Conservation (phyloP, 2,888 invertebrate genomes). For the Hydraecia micacea region DNA sequence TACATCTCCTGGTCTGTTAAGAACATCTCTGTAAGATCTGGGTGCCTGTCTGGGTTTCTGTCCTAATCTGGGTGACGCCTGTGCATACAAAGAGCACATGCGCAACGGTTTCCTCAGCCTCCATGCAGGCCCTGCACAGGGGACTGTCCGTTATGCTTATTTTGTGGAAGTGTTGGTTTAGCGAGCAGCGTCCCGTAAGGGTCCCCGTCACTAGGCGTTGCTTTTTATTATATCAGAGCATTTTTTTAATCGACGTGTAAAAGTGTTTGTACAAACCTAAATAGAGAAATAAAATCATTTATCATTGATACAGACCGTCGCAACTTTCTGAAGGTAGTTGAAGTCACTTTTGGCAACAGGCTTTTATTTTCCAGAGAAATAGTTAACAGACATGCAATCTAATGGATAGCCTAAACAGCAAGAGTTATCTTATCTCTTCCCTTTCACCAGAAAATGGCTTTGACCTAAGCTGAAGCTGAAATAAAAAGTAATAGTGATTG, state of each 20-base stretch:
- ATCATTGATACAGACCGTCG: background rate
- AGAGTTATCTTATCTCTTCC: slow-evolving; percentile 20
- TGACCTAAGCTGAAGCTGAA: background rate
- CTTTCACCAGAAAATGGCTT: slow-evolving; percentile 4
- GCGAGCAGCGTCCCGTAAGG: no score
- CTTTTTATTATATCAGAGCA: background rate
- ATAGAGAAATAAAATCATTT: no score
- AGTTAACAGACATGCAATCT: background rate
- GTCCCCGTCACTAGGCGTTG: background rate
- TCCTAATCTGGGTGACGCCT: background rate
- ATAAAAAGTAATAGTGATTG: slow-evolving; percentile 25
- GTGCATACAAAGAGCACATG: background rate
- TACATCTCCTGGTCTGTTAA: background rate
- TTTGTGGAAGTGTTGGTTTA: background rate
- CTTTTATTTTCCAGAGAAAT: background rate
- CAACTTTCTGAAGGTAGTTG: background rate
- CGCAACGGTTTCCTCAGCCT: background rate
- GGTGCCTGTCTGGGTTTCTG: background rate
- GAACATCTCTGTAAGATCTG: background rate
- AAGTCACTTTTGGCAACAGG: background rate
- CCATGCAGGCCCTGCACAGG: background rate
- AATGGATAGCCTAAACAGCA: background rate
- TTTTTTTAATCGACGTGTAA: no score
- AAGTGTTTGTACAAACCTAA: no score
- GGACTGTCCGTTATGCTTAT: background rate